Evolutionary conservation across 1,140 invertebrate genomes (phyloP).

Genomic region (Diprion similis): DNA sequence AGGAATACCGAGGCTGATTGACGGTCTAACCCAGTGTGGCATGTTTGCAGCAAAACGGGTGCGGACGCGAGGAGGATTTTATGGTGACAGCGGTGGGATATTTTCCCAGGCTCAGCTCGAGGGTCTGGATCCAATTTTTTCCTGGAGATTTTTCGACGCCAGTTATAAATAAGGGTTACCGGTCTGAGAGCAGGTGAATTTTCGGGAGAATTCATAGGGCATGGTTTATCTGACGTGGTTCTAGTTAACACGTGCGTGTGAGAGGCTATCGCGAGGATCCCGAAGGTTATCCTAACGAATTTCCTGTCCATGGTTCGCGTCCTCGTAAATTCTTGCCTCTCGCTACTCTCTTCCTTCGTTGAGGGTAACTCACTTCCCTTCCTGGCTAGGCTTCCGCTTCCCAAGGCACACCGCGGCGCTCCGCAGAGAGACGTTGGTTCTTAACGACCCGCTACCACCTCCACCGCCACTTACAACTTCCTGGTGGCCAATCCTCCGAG

Average conservation of each 20-base stretch:
- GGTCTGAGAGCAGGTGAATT: too few species aligned
- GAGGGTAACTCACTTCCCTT: background rate
- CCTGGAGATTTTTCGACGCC: too few species aligned
- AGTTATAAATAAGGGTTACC: too few species aligned
- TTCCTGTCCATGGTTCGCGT: constrained; percentile 32
- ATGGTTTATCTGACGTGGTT: constrained; percentile 27
- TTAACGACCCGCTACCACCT: background rate
- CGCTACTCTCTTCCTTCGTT: too few species aligned
- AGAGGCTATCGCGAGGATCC: constrained; percentile 40
- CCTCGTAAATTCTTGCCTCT: background rate
- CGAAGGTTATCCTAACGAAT: constrained; percentile 45
- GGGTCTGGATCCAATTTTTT: too few species aligned
- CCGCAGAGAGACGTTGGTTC: background rate
- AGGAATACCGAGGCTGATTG: too few species aligned
- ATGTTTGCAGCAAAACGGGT: too few species aligned
- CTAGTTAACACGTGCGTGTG: constrained; percentile 42
- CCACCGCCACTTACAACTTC: background rate
- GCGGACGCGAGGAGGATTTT: too few species aligned
- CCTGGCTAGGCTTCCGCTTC: background rate
- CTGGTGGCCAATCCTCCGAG: background rate
- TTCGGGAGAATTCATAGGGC: constrained; percentile 29
- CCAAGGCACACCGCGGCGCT: background rate
- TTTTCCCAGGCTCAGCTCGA: background rate
- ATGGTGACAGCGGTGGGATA: background rate
- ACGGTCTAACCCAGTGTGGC: too few species aligned